phyloP scores from a whole-genome alignment of 1,140 invertebrate species.

The Sipha flava region DNA sequence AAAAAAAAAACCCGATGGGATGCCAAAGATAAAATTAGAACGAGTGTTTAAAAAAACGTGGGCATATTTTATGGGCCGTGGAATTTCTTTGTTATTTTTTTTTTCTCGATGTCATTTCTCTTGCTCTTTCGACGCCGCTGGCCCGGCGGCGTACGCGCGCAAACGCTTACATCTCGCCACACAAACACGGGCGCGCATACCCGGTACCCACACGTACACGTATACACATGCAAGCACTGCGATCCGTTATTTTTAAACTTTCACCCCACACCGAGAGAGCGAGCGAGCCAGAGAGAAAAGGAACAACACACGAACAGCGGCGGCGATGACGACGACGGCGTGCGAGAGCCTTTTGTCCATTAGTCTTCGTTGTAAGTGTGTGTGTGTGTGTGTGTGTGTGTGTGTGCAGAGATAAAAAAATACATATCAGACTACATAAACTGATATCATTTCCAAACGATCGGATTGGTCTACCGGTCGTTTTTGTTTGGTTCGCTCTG shows the following conservation, averaged over 20 bases:
- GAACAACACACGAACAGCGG: neutral
- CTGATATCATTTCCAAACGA: conserved; percentile 7
- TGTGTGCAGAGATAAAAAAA: neutral
- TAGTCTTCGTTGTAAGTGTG: neutral
- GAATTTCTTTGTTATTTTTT: conserved; percentile 8
- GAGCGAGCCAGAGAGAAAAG: neutral
- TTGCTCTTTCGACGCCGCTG: neutral
- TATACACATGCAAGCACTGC: neutral
- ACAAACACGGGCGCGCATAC: too few relatives aligned
- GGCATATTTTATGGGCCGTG: neutral
- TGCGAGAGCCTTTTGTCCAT: neutral
- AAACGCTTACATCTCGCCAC: too few relatives aligned
- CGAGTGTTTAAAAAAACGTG: neutral
- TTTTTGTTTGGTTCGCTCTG: neutral
- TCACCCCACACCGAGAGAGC: neutral
- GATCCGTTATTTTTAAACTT: conserved; percentile 24
- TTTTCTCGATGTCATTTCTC: neutral
- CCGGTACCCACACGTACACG: too few relatives aligned
- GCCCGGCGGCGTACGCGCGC: neutral
- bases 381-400: neutral
- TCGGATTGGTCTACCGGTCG: neutral
- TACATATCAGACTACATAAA: neutral
- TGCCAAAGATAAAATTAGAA: conserved; percentile 18
- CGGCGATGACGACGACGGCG: neutral
- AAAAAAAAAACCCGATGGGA: neutral